Evolutionary conservation across 2,888 invertebrate genomes (phyloP).

Genomic region (Clepsis dumicolana): DNA sequence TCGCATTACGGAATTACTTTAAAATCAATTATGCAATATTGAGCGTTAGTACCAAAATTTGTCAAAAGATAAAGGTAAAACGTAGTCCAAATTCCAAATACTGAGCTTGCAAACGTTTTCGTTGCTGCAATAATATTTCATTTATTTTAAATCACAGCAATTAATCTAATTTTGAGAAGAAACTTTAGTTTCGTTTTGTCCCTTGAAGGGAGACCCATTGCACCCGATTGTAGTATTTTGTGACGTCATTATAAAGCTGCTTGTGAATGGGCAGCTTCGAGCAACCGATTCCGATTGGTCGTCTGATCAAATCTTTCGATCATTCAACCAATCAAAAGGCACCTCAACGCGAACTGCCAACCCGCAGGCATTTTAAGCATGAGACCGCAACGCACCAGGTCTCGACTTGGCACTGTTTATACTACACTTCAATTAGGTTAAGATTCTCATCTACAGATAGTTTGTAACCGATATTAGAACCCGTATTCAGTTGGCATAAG

Average conservation of each 20-base stretch:
- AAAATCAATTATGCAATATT: conserved; percentile 37
- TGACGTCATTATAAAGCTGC: conserved; percentile 19
- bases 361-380: conserved; percentile 12
- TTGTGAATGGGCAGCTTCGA: background rate
- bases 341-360: background rate
- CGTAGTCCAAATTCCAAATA: conserved; percentile 26
- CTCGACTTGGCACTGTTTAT: conserved; percentile 64
- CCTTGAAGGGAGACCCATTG: conserved; percentile 16
- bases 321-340: conserved; percentile 4
- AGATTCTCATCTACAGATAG: background rate
- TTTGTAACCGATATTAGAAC: conserved; percentile 23
- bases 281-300: background rate
- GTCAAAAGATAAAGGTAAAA: conserved; percentile 26
- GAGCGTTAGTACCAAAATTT: conserved; percentile 37
- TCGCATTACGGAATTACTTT: conserved; percentile 12
- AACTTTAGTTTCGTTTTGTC: conserved; percentile 20
- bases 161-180: conserved; percentile 30
- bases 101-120: conserved; percentile 27
- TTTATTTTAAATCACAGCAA: conserved; percentile 38
- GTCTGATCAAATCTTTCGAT: background rate
- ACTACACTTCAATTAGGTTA: conserved; percentile 25
- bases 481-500: conserved; percentile 23
- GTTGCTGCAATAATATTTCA: conserved; percentile 31
- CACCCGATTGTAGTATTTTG: conserved; percentile 28
- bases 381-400: conserved; percentile 39